Base-by-base conservation (phyloP, 2,888 invertebrate genomes). In the Abrostola tripartita region DNA sequence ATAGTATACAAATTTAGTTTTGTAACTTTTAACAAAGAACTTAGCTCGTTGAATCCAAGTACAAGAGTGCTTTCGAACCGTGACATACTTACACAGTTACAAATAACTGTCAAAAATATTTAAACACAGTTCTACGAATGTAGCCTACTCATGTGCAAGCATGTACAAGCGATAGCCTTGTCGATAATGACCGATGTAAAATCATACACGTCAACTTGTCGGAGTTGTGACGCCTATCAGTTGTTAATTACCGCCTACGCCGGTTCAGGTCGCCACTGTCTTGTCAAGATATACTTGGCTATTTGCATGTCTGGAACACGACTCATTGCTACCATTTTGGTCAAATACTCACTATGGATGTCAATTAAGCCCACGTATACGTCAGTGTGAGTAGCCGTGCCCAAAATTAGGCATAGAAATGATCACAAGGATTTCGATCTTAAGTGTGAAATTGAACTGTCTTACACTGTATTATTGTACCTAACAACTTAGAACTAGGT, bases 181-280 rank as follows among this genome's bases (percentile, higher is more conserved):
- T 76, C 76, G 74, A 83, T 85, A 83, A 76, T 66, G 72, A 74
- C 61, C 63, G 60, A 69, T 69, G 69, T 79, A 79, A 68, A 65
- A 74, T 63, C 76, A 73, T 73, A 76, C 71, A 77, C 76, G 84
- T 83, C 85, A 82, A 76, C 72, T 74, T 84, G 81, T 85, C 77
- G 70, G 70, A 71, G 67, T 69, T 81, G 83, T 67, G 84, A 78
- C 90, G 85, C 90, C 89, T 86, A 85, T 87, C 81, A 83, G 76
- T 75, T 89, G 91, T 90, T 88, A 90, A 89, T 91, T 88, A 86
- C 84, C 88, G 78, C 92, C 92, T 81, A 89, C 91, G 67, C 73
- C 64, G 67, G 65, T 74, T 78, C 79, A 79, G 86, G 85, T 85
- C 86, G 84, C 79, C 65, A 67, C 73, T 81, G 79, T 83, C 84